Evolutionary conservation across 2,113 vertebrate species (phyloP).

Genomic region (Dasyprocta punctata): DNA sequence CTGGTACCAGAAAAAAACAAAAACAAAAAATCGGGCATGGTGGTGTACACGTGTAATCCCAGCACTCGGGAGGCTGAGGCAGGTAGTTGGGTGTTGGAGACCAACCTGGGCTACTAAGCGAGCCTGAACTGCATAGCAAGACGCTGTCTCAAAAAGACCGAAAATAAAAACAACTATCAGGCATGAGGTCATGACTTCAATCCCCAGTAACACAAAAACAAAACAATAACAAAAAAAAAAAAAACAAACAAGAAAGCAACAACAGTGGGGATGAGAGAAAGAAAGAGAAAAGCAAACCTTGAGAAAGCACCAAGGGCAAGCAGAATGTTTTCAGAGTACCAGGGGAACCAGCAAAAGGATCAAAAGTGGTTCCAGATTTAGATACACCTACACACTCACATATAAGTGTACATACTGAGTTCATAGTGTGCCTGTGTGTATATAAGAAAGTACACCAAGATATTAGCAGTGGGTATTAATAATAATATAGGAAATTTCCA

Average conservation of each 20-base stretch:
- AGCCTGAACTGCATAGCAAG: no score
- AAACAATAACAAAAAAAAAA: neutral
- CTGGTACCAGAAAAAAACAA: no score
- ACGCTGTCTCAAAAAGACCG: neutral
- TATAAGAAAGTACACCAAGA: neutral
- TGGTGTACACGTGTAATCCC: no score
- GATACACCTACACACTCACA: neutral
- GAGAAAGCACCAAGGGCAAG: neutral
- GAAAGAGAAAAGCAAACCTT: neutral
- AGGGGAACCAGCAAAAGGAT: neutral
- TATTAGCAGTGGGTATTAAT: neutral
- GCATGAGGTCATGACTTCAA: no score
- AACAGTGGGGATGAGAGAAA: neutral
- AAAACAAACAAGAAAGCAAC: neutral
- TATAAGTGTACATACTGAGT: rapidly evolving
- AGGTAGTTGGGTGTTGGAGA: no score
- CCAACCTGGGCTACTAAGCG: no score
- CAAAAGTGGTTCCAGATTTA: neutral
- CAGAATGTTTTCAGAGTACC: neutral
- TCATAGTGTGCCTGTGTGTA: neutral
- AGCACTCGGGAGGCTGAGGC: no score
- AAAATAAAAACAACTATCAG: no score
- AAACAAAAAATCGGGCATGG: no score
- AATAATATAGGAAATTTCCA: neutral
- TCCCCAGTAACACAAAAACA: neutral